These are phyloP conservation scores for Pangasianodon gigas DNA, from an alignment of 2,113 vertebrate genomes.

Conservation along the genomic window DNA sequence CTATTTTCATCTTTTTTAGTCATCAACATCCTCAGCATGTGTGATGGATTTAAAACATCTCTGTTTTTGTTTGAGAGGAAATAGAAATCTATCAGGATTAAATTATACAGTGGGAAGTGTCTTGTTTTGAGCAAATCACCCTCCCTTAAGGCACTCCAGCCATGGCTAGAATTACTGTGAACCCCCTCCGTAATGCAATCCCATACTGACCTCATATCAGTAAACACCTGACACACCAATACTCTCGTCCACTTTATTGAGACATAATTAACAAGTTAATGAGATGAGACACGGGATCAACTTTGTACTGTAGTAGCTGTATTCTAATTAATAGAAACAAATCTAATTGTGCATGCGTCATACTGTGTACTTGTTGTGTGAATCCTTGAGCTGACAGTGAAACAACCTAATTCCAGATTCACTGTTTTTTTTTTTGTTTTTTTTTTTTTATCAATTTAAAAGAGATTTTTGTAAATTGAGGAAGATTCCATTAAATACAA, in stretches of 20 bases:
- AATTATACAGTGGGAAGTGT: conserved; percentile 43
- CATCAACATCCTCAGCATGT: conserved; percentile 25
- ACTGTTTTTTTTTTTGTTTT: neutral
- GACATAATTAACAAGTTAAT: conserved; percentile 18
- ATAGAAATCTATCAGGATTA: conserved; percentile 57
- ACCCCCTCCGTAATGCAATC: neutral
- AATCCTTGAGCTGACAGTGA: neutral
- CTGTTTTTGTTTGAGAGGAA: conserved; percentile 11
- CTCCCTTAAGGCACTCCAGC: neutral
- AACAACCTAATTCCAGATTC: neutral
- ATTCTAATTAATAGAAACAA: neutral
- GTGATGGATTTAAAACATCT: conserved; percentile 22
- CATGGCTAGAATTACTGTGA: neutral
- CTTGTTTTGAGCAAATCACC: neutral
- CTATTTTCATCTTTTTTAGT: conserved; percentile 16
- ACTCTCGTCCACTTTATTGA: neutral
- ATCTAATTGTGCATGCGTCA: neutral
- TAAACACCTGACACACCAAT: conserved; percentile 17
- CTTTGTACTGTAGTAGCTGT: neutral
- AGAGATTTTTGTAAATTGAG: neutral
- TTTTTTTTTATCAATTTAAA: neutral
- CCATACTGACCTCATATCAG: conserved; percentile 4
- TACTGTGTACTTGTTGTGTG: too few relatives aligned
- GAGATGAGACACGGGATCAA: neutral
- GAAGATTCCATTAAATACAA: neutral